A percentile compares a stretch with the other conserved stretches of the same genome.
These are phyloP conservation scores for Diaphora mendica DNA, from an alignment of 2,888 invertebrate genomes.

Conservation along the genomic window DNA sequence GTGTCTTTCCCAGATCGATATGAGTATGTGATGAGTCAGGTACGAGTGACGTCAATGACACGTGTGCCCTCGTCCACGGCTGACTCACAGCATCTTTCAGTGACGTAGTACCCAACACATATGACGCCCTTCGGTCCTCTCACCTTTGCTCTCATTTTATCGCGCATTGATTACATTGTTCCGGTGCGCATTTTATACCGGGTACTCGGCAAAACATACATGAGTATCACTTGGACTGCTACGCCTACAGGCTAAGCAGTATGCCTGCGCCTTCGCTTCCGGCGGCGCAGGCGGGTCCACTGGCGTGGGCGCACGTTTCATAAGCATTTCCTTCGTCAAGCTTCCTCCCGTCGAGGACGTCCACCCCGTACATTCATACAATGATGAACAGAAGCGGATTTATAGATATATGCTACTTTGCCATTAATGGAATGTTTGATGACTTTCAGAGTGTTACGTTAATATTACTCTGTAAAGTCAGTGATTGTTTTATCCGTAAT, in stretches of 20 bases:
- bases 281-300: slow-evolving; percentile 50
- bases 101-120: slow-evolving; percentile 64
- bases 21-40: slow-evolving; percentile 74
- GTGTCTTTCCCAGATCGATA: slow-evolving; percentile 58
- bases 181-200: slow-evolving; percentile 44
- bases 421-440: slow-evolving; percentile 62
- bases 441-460: slow-evolving; percentile 63
- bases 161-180: slow-evolving; percentile 58
- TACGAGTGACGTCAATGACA: slow-evolving; percentile 75
- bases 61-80: slow-evolving; percentile 67
- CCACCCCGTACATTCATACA: slow-evolving; percentile 47
- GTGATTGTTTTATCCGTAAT: slow-evolving; percentile 66
- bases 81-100: slow-evolving; percentile 73
- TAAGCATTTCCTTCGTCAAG: slow-evolving; percentile 77
- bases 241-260: slow-evolving; percentile 61
- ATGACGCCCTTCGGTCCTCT: slow-evolving; percentile 64
- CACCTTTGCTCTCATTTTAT: slow-evolving; percentile 65
- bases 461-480: slow-evolving; percentile 64
- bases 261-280: slow-evolving; percentile 77
- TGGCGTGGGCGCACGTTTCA: slow-evolving; percentile 77
- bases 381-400: slow-evolving; percentile 50
- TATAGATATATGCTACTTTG: slow-evolving; percentile 54
- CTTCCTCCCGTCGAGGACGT: slow-evolving; percentile 71
- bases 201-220: slow-evolving; percentile 30
- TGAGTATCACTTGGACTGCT: slow-evolving; percentile 49